These are phyloP conservation scores for Planiliza haematocheilus DNA, from an alignment of 2,113 vertebrate genomes.

Conservation along the genomic window DNA sequence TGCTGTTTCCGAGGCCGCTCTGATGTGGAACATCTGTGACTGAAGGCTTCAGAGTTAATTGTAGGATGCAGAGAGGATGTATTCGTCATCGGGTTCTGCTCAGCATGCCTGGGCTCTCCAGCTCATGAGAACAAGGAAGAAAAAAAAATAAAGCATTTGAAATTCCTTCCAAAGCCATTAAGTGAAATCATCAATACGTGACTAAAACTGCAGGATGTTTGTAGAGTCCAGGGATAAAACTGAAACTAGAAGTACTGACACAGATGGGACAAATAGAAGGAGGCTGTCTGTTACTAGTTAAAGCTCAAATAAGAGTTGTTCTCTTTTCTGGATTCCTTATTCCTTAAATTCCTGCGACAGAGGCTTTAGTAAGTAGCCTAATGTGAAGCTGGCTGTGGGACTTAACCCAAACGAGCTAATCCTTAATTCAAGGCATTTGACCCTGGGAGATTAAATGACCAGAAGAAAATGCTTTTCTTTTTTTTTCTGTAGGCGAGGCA, in stretches of 20 bases:
- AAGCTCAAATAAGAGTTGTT: neutral
- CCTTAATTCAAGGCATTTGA: conserved; percentile 39
- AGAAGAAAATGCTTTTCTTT: conserved; percentile 4
- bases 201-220: neutral
- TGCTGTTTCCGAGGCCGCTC: conserved; percentile 47
- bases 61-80: conserved; percentile 38
- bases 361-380: conserved; percentile 28
- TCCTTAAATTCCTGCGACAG: neutral
- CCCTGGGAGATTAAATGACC: conserved; percentile 11
- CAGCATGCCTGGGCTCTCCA: neutral
- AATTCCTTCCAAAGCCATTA: neutral
- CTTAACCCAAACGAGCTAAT: conserved; percentile 36
- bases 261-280: neutral
- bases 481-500: neutral
- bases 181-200: neutral
- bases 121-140: conserved; percentile 8
- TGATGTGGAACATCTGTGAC: conserved; percentile 50
- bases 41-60: conserved; percentile 49
- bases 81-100: conserved; percentile 19
- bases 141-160: too few relatives aligned
- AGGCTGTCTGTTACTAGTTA: neutral
- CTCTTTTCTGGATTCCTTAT: neutral
- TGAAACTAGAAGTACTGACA: too few relatives aligned
- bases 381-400: conserved; percentile 28
- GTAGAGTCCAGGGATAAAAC: neutral